These are phyloP conservation scores for Odontesthes bonariensis DNA, from an alignment of 2,113 vertebrate genomes.

Conservation along the genomic window DNA sequence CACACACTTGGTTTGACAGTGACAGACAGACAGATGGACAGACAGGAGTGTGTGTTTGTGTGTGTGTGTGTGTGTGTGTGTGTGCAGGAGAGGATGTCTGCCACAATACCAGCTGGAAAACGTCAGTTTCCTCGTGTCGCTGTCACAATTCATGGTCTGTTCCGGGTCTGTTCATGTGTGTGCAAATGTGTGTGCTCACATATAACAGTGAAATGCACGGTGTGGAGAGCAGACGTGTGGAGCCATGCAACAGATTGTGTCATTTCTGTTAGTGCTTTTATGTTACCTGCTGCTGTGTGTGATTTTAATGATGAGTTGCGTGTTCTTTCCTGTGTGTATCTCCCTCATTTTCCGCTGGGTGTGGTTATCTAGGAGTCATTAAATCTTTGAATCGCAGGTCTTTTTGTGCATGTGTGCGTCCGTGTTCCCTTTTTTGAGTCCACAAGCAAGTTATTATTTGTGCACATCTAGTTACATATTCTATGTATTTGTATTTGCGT, in stretches of 20 bases:
- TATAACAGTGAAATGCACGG: slow-evolving; percentile 50
- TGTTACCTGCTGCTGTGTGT: slow-evolving; percentile 38
- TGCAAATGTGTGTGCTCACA: slow-evolving; percentile 39
- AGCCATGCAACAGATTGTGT: slow-evolving; percentile 39
- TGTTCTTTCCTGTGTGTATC: slow-evolving; percentile 36
- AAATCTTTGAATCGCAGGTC: slow-evolving; percentile 23
- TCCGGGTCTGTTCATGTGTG: slow-evolving; percentile 20
- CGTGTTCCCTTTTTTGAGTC: neutral
- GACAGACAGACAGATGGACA: slow-evolving; percentile 67
- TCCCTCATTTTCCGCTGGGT: slow-evolving; percentile 47
- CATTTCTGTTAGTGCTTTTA: slow-evolving; percentile 40
- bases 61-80: slow-evolving; percentile 25
- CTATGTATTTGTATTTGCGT: slow-evolving; percentile 38
- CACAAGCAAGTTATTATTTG: slow-evolving; percentile 5
- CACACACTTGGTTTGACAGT: slow-evolving; percentile 47
- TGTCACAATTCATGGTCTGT: slow-evolving; percentile 59
- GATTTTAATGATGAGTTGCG: slow-evolving; percentile 58
- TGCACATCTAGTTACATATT: slow-evolving; percentile 26
- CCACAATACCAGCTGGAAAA: slow-evolving; percentile 72
- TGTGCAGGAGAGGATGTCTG: slow-evolving; percentile 56
- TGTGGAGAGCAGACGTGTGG: slow-evolving; percentile 39
- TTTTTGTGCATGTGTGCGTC: neutral
- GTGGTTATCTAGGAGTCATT: slow-evolving; percentile 42
- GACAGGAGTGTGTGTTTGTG: slow-evolving; percentile 22
- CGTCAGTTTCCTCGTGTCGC: slow-evolving; percentile 64